These are phyloP conservation scores for Galbula dea DNA, from an alignment of 2,113 vertebrate species.

Conservation along the genomic window DNA sequence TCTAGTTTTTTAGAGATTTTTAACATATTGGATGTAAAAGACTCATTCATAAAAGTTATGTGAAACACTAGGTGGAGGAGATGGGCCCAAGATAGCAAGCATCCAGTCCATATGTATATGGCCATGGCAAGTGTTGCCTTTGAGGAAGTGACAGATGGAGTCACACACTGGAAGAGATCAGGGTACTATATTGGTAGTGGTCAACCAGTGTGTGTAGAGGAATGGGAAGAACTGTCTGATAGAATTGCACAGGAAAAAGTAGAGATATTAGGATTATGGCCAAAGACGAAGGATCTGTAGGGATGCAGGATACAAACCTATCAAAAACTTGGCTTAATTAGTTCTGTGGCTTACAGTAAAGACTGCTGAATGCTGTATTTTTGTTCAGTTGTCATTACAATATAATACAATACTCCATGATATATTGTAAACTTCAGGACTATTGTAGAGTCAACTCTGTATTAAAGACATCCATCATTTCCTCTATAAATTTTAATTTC, in stretches of 20 bases:
- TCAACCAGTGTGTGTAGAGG: background rate
- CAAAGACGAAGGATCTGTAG: background rate
- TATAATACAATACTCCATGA: background rate
- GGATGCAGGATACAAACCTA: background rate
- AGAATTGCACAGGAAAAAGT: background rate
- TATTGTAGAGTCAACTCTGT: background rate
- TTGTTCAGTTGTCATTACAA: background rate
- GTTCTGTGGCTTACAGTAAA: background rate
- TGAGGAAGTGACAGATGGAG: background rate
- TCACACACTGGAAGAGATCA: background rate
- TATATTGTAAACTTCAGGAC: background rate
- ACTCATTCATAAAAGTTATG: background rate
- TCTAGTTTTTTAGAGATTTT: background rate
- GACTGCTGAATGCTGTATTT: background rate
- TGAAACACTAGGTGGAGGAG: background rate
- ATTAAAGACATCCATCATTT: background rate
- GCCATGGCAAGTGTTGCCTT: background rate
- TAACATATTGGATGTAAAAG: background rate
- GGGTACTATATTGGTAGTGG: background rate
- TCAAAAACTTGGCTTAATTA: background rate
- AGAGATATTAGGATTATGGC: background rate
- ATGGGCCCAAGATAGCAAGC: background rate
- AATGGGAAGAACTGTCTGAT: background rate
- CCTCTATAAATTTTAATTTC: background rate
- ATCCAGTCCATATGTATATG: background rate